Percentiles rank a stretch among this genome's conserved stretches.
Evolutionary conservation across 2,797 vertebrate species (phyloP).

Genomic region (Urophycis tenuis): DNA sequence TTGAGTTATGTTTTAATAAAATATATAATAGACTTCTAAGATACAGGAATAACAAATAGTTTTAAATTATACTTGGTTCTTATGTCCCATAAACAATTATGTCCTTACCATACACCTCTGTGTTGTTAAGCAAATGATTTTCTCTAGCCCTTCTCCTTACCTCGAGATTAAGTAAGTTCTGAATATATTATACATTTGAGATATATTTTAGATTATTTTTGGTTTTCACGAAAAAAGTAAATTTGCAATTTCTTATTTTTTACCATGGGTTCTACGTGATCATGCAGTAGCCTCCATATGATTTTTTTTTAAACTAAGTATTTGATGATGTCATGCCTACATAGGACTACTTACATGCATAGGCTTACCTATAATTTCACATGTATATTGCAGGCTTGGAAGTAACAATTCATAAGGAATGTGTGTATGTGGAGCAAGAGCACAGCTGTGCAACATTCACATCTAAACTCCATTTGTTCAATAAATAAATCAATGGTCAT

Average conservation of each 20-base stretch:
- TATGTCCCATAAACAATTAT: too few species aligned
- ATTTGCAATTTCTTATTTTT: not conserved
- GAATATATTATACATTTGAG: not conserved
- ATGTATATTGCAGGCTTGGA: not conserved
- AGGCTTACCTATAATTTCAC: too few species aligned
- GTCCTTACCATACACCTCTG: not conserved
- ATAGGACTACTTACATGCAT: not conserved
- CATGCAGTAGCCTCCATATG: not conserved
- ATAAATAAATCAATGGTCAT: too few species aligned
- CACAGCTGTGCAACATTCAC: too few species aligned
- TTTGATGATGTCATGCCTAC: not conserved
- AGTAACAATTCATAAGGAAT: not conserved
- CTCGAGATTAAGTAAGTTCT: not conserved
- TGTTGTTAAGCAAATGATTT: too few species aligned
- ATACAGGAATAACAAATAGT: not conserved
- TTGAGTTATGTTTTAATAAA: not conserved
- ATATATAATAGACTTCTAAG: not conserved
- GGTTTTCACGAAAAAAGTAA: not conserved
- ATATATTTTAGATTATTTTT: not conserved
- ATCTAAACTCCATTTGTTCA: too few species aligned
- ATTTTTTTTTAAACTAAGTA: not conserved
- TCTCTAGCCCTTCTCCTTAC: not conserved
- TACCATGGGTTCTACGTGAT: not conserved
- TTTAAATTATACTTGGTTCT: not conserved
- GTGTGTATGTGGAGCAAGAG: not conserved